These are phyloP conservation scores for Gnathonemus longibarbis DNA, from an alignment of 2,113 vertebrate species.

Conservation along the genomic window DNA sequence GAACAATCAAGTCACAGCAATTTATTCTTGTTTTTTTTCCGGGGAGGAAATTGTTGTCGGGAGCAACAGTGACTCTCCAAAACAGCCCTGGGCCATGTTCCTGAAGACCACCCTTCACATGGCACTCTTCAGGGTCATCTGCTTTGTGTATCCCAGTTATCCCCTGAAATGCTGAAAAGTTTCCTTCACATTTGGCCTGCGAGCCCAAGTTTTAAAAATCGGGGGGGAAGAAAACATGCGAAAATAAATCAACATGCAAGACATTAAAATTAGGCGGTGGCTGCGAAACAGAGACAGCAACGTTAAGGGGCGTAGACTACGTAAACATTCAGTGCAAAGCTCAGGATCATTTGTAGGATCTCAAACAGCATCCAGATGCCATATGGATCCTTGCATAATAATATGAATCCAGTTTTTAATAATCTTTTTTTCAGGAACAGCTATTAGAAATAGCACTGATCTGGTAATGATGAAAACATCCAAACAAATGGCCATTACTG, in stretches of 20 bases:
- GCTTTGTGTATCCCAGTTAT: slow-evolving; percentile 1
- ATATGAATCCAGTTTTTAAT: background rate
- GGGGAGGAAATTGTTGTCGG: slow-evolving; percentile 5
- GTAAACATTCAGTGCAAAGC: background rate
- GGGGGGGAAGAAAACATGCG: background rate
- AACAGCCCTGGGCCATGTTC: background rate
- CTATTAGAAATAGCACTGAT: background rate
- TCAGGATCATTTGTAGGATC: background rate
- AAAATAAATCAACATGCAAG: background rate
- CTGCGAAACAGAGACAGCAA: background rate
- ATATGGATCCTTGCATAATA: background rate
- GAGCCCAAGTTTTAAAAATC: background rate
- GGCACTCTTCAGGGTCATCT: slow-evolving; percentile 3
- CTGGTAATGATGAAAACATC: background rate
- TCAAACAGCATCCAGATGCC: background rate
- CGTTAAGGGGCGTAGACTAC: background rate
- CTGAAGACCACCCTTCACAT: slow-evolving; percentile 4
- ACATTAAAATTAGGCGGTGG: background rate
- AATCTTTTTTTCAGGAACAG: background rate
- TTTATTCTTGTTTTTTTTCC: background rate
- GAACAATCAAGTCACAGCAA: slow-evolving; percentile 10
- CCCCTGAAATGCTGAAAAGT: background rate
- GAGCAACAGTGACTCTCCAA: slow-evolving; percentile 11
- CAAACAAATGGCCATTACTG: background rate
- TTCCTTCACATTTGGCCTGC: background rate